Conservation (phyloP, 2,888 invertebrate species). For the Trachelus stipa region DNA sequence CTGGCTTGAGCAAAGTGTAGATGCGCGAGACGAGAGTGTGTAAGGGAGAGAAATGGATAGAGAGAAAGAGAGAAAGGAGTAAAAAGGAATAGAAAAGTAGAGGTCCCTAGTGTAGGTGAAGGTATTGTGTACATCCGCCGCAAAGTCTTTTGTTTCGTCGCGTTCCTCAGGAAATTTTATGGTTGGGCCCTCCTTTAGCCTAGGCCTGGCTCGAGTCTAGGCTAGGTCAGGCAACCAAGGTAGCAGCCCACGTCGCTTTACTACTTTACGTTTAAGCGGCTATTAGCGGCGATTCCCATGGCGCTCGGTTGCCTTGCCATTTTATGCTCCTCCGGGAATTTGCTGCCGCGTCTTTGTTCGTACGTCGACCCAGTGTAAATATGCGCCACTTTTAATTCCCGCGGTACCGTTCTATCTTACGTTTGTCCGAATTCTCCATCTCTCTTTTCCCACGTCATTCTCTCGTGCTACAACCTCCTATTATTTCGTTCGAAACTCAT, state of each 20-base stretch:
- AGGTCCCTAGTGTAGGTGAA: neutral
- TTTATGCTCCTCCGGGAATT: slow-evolving; percentile 40
- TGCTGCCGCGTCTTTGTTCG: slow-evolving; percentile 44
- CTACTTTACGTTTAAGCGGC: slow-evolving; percentile 15
- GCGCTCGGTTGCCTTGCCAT: slow-evolving; percentile 14
- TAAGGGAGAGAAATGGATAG: neutral
- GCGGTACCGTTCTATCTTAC: neutral
- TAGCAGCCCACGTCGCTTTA: slow-evolving; percentile 29
- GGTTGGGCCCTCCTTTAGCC: slow-evolving; percentile 8
- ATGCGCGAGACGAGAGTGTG: neutral
- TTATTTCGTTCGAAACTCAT: neutral
- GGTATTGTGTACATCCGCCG: neutral
- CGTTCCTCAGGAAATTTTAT: slow-evolving; percentile 15
- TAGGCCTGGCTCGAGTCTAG: neutral
- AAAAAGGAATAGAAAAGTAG: neutral
- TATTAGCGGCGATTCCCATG: slow-evolving; percentile 12
- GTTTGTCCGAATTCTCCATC: neutral
- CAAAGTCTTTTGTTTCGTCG: slow-evolving; percentile 13
- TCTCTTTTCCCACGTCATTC: neutral
- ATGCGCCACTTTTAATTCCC: slow-evolving; percentile 41
- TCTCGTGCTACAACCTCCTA: neutral
- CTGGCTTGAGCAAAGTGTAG: neutral
- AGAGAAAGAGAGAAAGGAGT: slow-evolving; percentile 12
- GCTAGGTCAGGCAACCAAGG: slow-evolving; percentile 32
- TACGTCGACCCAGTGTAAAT: slow-evolving; percentile 39